These are phyloP conservation scores for Aphelinus certus DNA, from an alignment of 1,140 invertebrate genomes.

Conservation along the genomic window DNA sequence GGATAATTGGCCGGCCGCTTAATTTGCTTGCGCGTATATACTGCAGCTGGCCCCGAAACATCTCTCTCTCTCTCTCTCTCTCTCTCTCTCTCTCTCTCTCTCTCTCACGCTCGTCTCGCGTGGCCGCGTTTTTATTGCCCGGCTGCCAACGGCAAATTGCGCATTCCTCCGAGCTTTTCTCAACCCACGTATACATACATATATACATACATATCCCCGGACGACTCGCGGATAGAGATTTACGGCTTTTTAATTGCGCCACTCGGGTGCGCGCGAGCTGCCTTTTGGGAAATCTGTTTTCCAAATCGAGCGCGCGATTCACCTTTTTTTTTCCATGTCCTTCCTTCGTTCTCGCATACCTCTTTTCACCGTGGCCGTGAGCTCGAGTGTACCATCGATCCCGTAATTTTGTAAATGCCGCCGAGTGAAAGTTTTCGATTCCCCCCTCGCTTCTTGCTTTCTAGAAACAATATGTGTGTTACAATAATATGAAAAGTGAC, in stretches of 20 bases:
- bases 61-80: neutral
- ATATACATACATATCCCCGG: neutral
- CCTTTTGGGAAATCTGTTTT: slow-evolving; percentile 20
- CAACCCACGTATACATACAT: slow-evolving; percentile 10
- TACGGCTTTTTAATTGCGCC: slow-evolving; percentile 33
- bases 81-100: neutral
- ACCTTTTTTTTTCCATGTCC: neutral
- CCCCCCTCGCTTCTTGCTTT: no score
- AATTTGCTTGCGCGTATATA: no score
- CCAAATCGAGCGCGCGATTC: neutral
- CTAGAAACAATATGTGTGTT: no score
- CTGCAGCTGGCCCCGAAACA: neutral
- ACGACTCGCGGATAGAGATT: slow-evolving; percentile 28
- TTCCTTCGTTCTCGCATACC: no score
- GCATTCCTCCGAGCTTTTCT: slow-evolving; percentile 25
- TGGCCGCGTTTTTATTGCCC: slow-evolving; percentile 20
- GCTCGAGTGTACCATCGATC: no score
- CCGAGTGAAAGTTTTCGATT: no score
- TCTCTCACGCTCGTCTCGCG: neutral
- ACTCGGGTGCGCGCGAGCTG: neutral
- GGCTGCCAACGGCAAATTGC: slow-evolving; percentile 19
- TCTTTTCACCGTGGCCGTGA: no score
- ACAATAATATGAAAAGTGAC: no score
- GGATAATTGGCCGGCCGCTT: no score
- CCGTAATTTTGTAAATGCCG: no score